phyloP scores from a whole-genome alignment of 2,113 vertebrate species.

The Butorides virescens region DNA sequence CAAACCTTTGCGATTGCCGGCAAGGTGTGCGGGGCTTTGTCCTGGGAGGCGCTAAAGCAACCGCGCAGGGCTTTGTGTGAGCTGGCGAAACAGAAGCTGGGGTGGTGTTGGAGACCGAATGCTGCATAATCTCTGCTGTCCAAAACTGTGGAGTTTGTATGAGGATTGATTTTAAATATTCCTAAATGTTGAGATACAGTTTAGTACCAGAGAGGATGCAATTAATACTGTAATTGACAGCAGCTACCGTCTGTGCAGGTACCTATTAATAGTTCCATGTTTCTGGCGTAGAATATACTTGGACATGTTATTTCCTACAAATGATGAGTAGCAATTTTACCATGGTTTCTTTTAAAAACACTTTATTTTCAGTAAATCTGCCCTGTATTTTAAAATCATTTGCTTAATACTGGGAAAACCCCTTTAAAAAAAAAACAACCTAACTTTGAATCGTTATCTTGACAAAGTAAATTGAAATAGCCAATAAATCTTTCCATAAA shows the following conservation, averaged over 20 bases:
- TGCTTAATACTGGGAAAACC: background rate
- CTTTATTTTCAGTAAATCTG: background rate
- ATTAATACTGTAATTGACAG: background rate
- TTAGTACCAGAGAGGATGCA: background rate
- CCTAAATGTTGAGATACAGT: background rate
- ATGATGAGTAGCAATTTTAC: background rate
- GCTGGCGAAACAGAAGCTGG: too few species aligned
- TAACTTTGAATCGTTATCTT: background rate
- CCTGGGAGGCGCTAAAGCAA: background rate
- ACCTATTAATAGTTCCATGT: background rate
- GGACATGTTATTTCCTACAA: background rate
- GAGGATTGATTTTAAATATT: background rate
- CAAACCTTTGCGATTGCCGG: background rate
- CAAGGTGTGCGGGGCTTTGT: background rate
- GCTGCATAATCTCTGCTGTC: background rate
- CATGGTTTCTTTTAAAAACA: background rate
- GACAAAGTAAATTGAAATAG: background rate
- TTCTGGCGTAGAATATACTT: background rate
- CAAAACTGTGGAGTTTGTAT: background rate
- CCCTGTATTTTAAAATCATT: background rate
- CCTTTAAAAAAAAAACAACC: background rate
- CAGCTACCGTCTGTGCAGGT: rapidly evolving
- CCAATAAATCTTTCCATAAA: too few species aligned
- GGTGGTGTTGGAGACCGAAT: background rate
- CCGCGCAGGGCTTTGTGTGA: background rate